A percentile compares a stretch with the other conserved stretches of the same genome.
Conservation (phyloP, 2,797 vertebrate species). For the Notolepis coatsorum region DNA sequence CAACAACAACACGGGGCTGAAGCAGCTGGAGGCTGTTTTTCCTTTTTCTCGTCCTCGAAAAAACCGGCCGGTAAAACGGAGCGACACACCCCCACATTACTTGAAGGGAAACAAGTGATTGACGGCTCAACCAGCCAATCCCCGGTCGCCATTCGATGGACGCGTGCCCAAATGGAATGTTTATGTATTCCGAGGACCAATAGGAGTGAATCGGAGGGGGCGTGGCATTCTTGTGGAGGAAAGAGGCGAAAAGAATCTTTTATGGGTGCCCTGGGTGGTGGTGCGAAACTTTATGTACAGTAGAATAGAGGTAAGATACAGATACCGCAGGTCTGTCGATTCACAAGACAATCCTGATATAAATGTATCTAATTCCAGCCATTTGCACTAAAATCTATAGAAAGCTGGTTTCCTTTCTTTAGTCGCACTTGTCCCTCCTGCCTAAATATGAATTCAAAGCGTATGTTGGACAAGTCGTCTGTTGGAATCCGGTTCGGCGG, state of each 20-base stretch:
- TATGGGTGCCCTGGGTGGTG: slow-evolving; percentile 66
- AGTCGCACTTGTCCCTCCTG: too few relatives aligned
- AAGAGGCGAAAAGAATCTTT: slow-evolving; percentile 86
- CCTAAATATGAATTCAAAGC: slow-evolving; percentile 81
- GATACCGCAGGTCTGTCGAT: slow-evolving; percentile 42
- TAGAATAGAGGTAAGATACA: slow-evolving; percentile 56
- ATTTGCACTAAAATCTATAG: slow-evolving; percentile 72
- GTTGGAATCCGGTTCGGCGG: slow-evolving; percentile 65
- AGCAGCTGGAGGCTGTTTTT: slow-evolving; percentile 36
- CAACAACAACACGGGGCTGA: too few relatives aligned
- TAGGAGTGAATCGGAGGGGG: slow-evolving; percentile 75
- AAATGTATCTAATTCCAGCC: slow-evolving; percentile 79
- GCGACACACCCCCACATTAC: slow-evolving; percentile 71
- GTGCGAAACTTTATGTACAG: slow-evolving; percentile 66
- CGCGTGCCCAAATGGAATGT: slow-evolving; percentile 82
- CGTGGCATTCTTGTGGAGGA: slow-evolving; percentile 77
- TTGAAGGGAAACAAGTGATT: slow-evolving; percentile 50
- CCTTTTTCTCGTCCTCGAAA: slow-evolving; percentile 33
- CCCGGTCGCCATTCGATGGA: slow-evolving; percentile 57
- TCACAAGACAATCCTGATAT: slow-evolving; percentile 77
- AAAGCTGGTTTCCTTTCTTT: slow-evolving; percentile 77
- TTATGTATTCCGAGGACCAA: slow-evolving; percentile 77
- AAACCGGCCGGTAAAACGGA: slow-evolving; percentile 83
- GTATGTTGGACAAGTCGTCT: slow-evolving; percentile 73
- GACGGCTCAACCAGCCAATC: slow-evolving; percentile 70